Evolutionary conservation across 2,888 invertebrate genomes (phyloP), one percentile per base, ranked within the genome.

Genomic region (Cataglyphis cursor): DNA sequence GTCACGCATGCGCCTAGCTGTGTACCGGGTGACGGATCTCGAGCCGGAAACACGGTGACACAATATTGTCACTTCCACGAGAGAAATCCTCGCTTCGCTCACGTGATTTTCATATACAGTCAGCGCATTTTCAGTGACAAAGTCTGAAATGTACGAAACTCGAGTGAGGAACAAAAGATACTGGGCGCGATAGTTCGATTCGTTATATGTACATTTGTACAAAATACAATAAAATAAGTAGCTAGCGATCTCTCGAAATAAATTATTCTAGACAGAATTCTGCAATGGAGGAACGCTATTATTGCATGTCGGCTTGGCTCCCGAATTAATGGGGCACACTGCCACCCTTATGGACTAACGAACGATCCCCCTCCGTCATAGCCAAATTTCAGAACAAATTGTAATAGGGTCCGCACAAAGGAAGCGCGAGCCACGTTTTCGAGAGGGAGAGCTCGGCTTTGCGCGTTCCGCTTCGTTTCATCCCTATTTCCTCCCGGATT

Each of bases 331-430:
- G 38, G 66, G 12, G 57, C 28, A 31, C 48, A 80, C 78, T 72
- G 44, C 41, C 51, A n/a, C 51, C 64, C 82, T 65, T 57, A 31
- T 15, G 28, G 3, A 35, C 51, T 48, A 80, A 64, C n/a, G 51
- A 44, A 64, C 59, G 35, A 54, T n/a, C n/a, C 64, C 76, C 74
- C 66, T 18, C 44, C 80, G 54, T 31, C 62, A n/a, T 28, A 61
- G 61, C 59, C 59, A 78, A 89, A 84, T 84, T 89, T 83, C 81
- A 65, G 62, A 84, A 81, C 81, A 85, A 85, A 89, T 85, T 83
- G 73, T 65, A 78, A 38, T 73, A 65, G 48, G 21, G n/a, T n/a
- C n/a, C 28, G 31, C 59, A 83, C 83, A 84, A 86, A 84, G 64
- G 83, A 83, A 54, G 59, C 80, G 51, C 80, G 51, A n/a, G 44